Percentiles rank a stretch among this genome's conserved stretches.
Conservation (phyloP, 2,888 invertebrate species). For the Mycalesis mineus region DNA sequence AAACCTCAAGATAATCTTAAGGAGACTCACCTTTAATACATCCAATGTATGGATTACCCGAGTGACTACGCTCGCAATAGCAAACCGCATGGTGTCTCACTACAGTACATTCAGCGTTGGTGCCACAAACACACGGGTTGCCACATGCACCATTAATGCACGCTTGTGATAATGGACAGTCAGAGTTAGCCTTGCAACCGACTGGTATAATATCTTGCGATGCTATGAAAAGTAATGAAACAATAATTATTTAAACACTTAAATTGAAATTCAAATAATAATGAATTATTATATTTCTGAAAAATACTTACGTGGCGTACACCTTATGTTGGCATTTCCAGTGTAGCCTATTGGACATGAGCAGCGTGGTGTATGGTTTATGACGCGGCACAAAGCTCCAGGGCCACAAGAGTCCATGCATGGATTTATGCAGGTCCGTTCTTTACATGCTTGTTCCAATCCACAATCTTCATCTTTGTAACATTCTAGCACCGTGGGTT, state of each 20-base stretch:
- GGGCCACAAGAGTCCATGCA: slow-evolving; percentile 86
- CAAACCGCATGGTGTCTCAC: slow-evolving; percentile 91
- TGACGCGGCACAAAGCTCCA: slow-evolving; percentile 89
- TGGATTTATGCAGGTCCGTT: slow-evolving; percentile 87
- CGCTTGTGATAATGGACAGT: slow-evolving; percentile 89
- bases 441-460: slow-evolving; percentile 84
- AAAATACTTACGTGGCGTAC: slow-evolving; percentile 85
- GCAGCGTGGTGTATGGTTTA: slow-evolving; percentile 86
- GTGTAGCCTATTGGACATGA: slow-evolving; percentile 88
- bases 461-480: slow-evolving; percentile 87
- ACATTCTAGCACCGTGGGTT: slow-evolving; percentile 81
- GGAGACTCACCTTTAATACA: slow-evolving; percentile 26
- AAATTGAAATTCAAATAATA: background rate
- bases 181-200: slow-evolving; percentile 87
- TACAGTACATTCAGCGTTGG: slow-evolving; percentile 89
- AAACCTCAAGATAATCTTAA: background rate
- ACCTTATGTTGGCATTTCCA: slow-evolving; percentile 84
- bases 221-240: slow-evolving; percentile 57
- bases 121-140: slow-evolving; percentile 91
- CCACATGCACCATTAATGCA: slow-evolving; percentile 89
- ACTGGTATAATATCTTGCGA: slow-evolving; percentile 65
- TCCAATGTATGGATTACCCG: slow-evolving; percentile 81
- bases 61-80: slow-evolving; percentile 87
- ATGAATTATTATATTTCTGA: background rate
- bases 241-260: background rate